Evolutionary conservation across 2,113 vertebrate species (phyloP).

Genomic region (Chionodraco myersi): DNA sequence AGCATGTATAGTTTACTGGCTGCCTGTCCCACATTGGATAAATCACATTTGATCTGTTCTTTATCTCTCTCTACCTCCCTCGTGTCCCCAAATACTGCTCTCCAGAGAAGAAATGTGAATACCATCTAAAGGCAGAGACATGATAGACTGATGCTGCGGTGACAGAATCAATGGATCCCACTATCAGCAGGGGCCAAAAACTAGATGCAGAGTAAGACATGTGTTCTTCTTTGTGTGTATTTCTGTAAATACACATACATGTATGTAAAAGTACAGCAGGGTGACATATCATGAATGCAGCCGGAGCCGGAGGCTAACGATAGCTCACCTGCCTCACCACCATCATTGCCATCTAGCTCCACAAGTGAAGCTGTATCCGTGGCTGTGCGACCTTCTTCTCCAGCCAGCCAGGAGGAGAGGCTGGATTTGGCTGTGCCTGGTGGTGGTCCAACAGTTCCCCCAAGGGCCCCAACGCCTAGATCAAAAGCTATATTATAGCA

Average conservation of each 20-base stretch:
- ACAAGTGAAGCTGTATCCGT: no score
- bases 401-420: no score
- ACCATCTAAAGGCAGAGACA: slow-evolving; percentile 29
- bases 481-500: no score
- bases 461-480: no score
- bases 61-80: slow-evolving; percentile 5
- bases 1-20: slow-evolving; percentile 35
- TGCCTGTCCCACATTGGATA: slow-evolving; percentile 38
- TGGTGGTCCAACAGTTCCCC: no score
- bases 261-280: not conserved
- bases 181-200: not conserved
- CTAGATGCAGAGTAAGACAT: slow-evolving; percentile 39
- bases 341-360: no score
- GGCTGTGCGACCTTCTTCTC: no score
- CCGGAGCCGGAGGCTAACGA: no score
- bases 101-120: slow-evolving; percentile 3
- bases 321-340: no score
- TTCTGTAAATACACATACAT: not conserved
- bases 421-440: no score
- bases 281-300: not conserved
- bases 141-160: slow-evolving; percentile 5
- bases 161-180: slow-evolving; percentile 43
- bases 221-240: not conserved
- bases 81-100: slow-evolving; percentile 2
- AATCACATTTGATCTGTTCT: slow-evolving; percentile 58